Percentiles rank a stretch among this genome's conserved stretches.
These are phyloP conservation scores for Cosmia pyralina DNA, from an alignment of 2,888 invertebrate species.

Conservation along the genomic window DNA sequence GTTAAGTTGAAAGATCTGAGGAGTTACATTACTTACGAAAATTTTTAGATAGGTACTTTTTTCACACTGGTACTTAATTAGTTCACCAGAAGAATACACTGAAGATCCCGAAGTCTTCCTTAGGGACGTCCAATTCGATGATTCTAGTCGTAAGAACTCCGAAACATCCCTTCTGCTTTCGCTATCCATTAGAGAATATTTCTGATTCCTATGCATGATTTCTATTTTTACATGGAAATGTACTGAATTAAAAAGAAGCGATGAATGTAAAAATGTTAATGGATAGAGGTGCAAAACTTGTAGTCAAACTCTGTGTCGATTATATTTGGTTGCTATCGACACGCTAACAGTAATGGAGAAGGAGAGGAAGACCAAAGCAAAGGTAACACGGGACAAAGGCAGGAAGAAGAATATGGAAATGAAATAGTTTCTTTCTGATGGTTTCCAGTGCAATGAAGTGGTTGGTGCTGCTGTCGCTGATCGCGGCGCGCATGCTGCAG, in stretches of 20 bases:
- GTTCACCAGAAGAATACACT: not conserved
- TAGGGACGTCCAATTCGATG: not conserved
- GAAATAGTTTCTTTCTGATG: not conserved
- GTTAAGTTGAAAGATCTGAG: too few relatives aligned
- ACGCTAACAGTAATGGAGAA: not conserved
- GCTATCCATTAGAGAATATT: too few relatives aligned
- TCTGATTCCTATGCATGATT: too few relatives aligned
- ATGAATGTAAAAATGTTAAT: too few relatives aligned
- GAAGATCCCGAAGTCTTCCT: not conserved
- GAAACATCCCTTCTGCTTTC: not conserved
- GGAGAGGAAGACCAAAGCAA: not conserved
- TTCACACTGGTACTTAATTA: not conserved
- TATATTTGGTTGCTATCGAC: too few relatives aligned
- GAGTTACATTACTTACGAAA: too few relatives aligned
- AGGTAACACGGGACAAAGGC: too few relatives aligned
- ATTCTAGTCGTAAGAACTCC: not conserved
- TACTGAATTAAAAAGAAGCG: too few relatives aligned
- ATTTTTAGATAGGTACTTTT: too few relatives aligned
- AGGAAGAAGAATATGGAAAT: not conserved
- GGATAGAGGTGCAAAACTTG: too few relatives aligned
- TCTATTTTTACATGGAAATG: too few relatives aligned
- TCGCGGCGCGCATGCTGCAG: slow-evolving; percentile 79
- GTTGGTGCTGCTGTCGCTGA: slow-evolving; percentile 78
- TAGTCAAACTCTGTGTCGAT: too few relatives aligned
- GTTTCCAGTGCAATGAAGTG: slow-evolving; percentile 77